These are phyloP conservation scores for Bradypodion pumilum DNA, from an alignment of 2,797 vertebrate species.

Conservation along the genomic window DNA sequence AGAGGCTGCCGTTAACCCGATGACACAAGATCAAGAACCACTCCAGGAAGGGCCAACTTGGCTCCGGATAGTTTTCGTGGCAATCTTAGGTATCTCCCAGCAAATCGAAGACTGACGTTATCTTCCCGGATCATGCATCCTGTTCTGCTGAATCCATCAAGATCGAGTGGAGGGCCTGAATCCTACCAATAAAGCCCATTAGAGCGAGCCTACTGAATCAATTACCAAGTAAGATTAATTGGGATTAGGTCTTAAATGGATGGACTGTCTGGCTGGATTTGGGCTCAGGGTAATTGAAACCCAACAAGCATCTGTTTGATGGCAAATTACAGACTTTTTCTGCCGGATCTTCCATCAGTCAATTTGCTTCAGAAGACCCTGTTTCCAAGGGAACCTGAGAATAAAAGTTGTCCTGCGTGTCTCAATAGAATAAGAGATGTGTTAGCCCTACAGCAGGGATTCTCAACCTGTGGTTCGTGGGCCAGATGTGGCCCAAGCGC, in stretches of 20 bases:
- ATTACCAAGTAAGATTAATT: too few relatives aligned
- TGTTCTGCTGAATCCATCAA: background rate
- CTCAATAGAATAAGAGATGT: background rate
- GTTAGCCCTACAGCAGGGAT: too few relatives aligned
- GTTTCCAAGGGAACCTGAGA: background rate
- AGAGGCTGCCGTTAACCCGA: background rate
- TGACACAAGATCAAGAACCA: background rate
- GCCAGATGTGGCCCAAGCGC: too few relatives aligned
- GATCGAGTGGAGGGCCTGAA: too few relatives aligned
- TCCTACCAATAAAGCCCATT: too few relatives aligned
- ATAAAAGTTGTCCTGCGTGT: background rate
- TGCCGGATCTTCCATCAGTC: background rate
- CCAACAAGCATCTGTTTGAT: background rate
- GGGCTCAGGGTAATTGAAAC: conserved; percentile 13
- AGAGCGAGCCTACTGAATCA: too few relatives aligned
- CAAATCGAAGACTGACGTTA: background rate
- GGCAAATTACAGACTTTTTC: background rate
- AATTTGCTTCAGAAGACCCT: background rate
- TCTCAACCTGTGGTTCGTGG: too few relatives aligned
- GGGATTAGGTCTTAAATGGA: too few relatives aligned
- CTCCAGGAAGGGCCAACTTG: background rate
- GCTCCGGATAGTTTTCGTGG: background rate
- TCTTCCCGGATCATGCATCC: background rate
- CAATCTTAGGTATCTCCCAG: background rate
- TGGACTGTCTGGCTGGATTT: too few relatives aligned